Evolutionary conservation across 2,113 vertebrate species (phyloP), one percentile per base, ranked within the genome.

Genomic region (Paratilapia polleni): DNA sequence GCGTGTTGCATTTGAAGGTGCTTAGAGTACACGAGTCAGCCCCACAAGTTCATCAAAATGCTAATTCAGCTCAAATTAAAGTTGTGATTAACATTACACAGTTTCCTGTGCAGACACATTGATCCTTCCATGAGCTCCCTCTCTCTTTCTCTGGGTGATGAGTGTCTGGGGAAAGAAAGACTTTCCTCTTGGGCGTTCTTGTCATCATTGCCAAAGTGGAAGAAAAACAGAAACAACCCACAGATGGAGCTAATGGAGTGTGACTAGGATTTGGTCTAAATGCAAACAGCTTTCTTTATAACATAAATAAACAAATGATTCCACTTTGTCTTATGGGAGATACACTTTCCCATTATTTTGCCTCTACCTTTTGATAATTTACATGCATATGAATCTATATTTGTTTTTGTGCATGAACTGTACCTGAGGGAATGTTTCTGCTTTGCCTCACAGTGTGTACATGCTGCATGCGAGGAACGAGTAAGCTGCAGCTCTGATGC

Each of bases 51-150:
- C 98, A 99, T 99, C 97, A 99, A 99, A 99, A 98, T 99, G 98
- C 97, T 97, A 98, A 98, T 98, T 97, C 95, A 94, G 96, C 97
- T 97, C 97, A 98, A 98, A 98, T 98, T 98, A 98, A 98, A 98
- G 97, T 98, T 98, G 97, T 98, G 97, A 98, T 98, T 98, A 98
- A 98, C 97, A 98, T 98, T 98, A 97, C 97, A 97, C 97, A 97
- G 97, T 97, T 97, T 97, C 97, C 96, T 90, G 96, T 96, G 97
- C 97, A 95, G 97, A 96, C 97, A 97, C 97, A 97, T 96, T 97
- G 96, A 97, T 97, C 97, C 96, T 95, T 96, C 96, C 95, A 95
- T 94, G 95, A 96, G 96, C 87, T 52, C 79, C 80, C 70, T 82
- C 84, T 66, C 87, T 74, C 82, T 89, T 83, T 87, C 84, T 85